Percentiles rank a stretch among this genome's conserved stretches.
phyloP scores from a whole-genome alignment of 1,140 invertebrate genomes.

The Pseudomyrmex sp. region DNA sequence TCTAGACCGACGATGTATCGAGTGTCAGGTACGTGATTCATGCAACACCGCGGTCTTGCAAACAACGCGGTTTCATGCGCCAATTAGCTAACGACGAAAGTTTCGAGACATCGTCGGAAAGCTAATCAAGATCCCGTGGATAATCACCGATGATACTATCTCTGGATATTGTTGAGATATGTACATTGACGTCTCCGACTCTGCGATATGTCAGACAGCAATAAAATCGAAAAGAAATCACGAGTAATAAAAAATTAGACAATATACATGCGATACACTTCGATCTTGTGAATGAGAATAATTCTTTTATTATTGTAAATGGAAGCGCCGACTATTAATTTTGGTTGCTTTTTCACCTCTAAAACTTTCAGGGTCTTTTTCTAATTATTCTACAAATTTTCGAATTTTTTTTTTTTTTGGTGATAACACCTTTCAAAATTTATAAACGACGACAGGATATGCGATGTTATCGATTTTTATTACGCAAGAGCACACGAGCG shows the following conservation, averaged over 20 bases:
- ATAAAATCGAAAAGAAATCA: constrained; percentile 5
- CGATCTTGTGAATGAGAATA: constrained; percentile 2
- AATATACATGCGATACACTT: not conserved
- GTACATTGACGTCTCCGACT: not conserved
- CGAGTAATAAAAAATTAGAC: not conserved
- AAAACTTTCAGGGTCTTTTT: constrained; percentile 12
- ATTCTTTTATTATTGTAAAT: too few relatives aligned
- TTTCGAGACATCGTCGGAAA: constrained; percentile 79
- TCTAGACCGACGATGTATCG: constrained; percentile 5
- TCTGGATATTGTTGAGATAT: constrained; percentile 50
- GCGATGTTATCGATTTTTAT: constrained; percentile 63
- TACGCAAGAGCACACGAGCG: constrained; percentile 17
- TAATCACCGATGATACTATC: constrained; percentile 77
- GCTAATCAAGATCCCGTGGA: constrained; percentile 79
- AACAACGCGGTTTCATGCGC: constrained; percentile 76
- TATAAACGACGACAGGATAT: constrained; percentile 31
- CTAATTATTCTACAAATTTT: not conserved
- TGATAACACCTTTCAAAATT: constrained; percentile 26
- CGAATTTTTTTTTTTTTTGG: constrained; percentile 3
- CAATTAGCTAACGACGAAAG: constrained; percentile 83
- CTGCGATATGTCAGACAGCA: not conserved
- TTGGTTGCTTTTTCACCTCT: too few relatives aligned
- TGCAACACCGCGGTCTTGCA: constrained; percentile 73
- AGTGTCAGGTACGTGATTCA: constrained; percentile 58
- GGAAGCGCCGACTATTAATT: too few relatives aligned